Evolutionary conservation across 2,888 invertebrate genomes (phyloP), one percentile per base, ranked within the genome.

Genomic region (Ceratothoa steindachneri): DNA sequence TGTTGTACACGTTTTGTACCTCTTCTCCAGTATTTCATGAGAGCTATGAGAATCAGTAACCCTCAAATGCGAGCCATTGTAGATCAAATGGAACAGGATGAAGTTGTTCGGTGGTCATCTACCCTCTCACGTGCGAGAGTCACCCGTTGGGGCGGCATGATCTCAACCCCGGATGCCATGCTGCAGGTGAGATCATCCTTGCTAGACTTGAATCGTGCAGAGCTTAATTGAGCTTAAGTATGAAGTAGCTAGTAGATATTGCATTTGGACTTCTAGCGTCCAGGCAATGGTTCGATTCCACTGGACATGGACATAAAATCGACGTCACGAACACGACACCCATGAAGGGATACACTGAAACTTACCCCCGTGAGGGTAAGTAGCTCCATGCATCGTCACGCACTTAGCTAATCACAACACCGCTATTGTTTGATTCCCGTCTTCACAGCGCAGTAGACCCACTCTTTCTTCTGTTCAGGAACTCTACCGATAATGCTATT

Each of bases 131-230:
- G 93, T 65, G 95, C 95, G 22, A 87, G 95, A 75, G 97, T 97
- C 64, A 95, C 95, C 0, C 88, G 97, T 74, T 97, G 97, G 97
- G 97, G 97, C 71, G 97, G 97, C 72, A 96, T 97, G 95, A 97
- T 97, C 83, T 96, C 96, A 30, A 97, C 97, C 12, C 97, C 97
- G 0, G 97, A 97, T 84, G 93, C 94, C 85, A 91, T 93, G 70
- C 86, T 96, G 81, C 93, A 93, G 89, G 93, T 93, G 84, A 83
- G 77, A 82, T n/a, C n/a, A 80, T 53, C 7, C 77, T 3, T 24
- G 19, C 68, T 30, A 64, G 30, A 27, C 31, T n/a, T 5, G 24
- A 27, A 27, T 70, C 3, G n/a, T 60, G 24, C 22, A 69, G 69
- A 15, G 4, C 1, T 1, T 5, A n/a, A 9, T 22, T 7, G 52